Evolutionary conservation across 1,140 invertebrate species (phyloP).

Genomic region (Drosophila guanche): DNA sequence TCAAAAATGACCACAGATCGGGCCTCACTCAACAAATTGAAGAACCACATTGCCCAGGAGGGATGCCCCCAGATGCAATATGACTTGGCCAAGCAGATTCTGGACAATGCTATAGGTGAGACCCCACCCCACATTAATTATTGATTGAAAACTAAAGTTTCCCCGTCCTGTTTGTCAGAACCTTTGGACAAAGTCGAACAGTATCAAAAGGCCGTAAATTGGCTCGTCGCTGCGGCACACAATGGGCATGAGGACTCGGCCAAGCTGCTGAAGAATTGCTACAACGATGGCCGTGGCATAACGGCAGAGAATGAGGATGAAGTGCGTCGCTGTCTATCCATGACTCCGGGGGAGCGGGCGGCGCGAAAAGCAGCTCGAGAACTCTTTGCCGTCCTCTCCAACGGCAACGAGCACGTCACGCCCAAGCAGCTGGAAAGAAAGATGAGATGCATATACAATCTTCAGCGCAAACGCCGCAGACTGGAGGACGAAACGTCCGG

Average conservation of each 20-base stretch:
- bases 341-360: conserved; percentile 92
- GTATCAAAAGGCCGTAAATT: conserved; percentile 90
- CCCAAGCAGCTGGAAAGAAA: conserved; percentile 89
- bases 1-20: conserved; percentile 79
- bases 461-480: conserved; percentile 83
- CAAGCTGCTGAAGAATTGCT: conserved; percentile 90
- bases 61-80: conserved; percentile 88
- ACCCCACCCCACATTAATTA: no score
- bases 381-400: conserved; percentile 92
- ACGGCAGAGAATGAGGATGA: conserved; percentile 92
- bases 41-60: conserved; percentile 87
- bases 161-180: conserved; percentile 57
- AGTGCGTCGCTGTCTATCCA: conserved; percentile 92
- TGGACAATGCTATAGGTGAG: conserved; percentile 86
- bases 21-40: conserved; percentile 85
- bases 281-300: conserved; percentile 90
- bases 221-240: conserved; percentile 94
- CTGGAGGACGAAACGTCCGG: conserved; percentile 52
- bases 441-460: conserved; percentile 87
- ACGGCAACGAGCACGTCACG: conserved; percentile 93
- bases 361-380: conserved; percentile 92
- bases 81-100: conserved; percentile 86
- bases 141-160: background rate
- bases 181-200: conserved; percentile 76
- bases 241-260: conserved; percentile 95